phyloP scores from a whole-genome alignment of 2,797 vertebrate genomes.

The Muscicapa comitata region DNA sequence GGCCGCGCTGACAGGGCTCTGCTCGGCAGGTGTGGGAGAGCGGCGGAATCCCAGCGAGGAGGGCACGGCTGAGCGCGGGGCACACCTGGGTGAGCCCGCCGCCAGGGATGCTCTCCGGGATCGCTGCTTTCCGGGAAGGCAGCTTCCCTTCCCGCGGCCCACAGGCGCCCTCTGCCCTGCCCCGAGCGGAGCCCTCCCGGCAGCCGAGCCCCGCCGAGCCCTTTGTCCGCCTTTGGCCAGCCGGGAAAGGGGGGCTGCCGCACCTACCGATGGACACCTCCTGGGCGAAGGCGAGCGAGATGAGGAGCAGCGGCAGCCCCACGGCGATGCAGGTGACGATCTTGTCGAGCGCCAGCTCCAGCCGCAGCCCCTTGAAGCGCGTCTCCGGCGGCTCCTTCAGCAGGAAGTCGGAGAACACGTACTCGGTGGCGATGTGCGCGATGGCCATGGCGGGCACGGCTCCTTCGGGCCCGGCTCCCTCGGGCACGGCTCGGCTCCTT shows the following conservation, averaged over 20 bases:
- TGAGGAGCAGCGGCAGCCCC: slow-evolving; percentile 90
- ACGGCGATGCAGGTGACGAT: slow-evolving; percentile 90
- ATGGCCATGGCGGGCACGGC: slow-evolving; percentile 82
- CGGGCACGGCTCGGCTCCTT: accelerated
- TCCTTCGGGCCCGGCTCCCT: background rate
- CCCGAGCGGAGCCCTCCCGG: background rate
- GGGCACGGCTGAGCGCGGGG: background rate
- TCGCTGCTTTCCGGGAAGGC: background rate
- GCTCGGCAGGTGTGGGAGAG: background rate
- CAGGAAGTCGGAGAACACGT: slow-evolving; percentile 91
- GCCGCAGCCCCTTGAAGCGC: slow-evolving; percentile 83
- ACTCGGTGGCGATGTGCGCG: slow-evolving; percentile 91
- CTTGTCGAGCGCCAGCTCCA: slow-evolving; percentile 91
- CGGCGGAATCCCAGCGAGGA: background rate
- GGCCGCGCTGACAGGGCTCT: background rate
- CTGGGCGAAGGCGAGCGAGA: slow-evolving; percentile 94
- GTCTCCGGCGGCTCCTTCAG: slow-evolving; percentile 86
- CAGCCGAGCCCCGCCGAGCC: background rate
- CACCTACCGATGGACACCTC: slow-evolving; percentile 89
- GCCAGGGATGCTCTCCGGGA: background rate
- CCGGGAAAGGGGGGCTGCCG: background rate
- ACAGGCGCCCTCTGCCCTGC: background rate
- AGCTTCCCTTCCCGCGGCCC: background rate
- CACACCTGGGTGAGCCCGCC: background rate
- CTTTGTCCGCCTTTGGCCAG: background rate